These are phyloP conservation scores for Cantharis lateralis DNA, from an alignment of 2,888 invertebrate genomes.

Conservation along the genomic window DNA sequence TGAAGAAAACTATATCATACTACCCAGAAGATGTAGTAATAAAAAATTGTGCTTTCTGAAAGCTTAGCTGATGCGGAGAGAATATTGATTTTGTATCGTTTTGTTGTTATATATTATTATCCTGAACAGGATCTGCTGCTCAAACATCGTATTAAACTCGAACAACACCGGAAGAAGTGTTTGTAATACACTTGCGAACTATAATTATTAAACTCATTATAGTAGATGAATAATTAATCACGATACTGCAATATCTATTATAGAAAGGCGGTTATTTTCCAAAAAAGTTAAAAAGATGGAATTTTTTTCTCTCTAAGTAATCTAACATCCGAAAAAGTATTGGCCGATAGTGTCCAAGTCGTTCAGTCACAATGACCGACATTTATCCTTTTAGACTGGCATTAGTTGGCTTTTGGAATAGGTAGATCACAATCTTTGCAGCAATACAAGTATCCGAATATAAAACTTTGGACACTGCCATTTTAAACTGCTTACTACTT, in stretches of 20 bases:
- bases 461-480: too few species aligned
- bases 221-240: background rate
- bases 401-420: background rate
- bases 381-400: background rate
- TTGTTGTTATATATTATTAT: background rate
- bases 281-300: background rate
- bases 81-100: background rate
- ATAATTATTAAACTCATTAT: background rate
- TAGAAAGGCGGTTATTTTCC: background rate
- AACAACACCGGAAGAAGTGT: background rate
- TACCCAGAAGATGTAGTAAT: too few species aligned
- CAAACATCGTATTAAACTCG: background rate
- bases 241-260: background rate
- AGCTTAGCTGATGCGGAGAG: background rate
- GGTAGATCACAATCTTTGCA: background rate
- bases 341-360: background rate
- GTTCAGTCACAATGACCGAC: background rate
- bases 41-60: background rate
- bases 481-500: too few species aligned
- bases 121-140: background rate
- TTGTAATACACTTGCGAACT: background rate
- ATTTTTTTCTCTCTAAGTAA: background rate
- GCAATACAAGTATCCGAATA: background rate
- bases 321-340: background rate
- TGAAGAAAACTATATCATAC: too few species aligned